Conservation (phyloP, 2,797 vertebrate species). For the Urophycis tenuis region DNA sequence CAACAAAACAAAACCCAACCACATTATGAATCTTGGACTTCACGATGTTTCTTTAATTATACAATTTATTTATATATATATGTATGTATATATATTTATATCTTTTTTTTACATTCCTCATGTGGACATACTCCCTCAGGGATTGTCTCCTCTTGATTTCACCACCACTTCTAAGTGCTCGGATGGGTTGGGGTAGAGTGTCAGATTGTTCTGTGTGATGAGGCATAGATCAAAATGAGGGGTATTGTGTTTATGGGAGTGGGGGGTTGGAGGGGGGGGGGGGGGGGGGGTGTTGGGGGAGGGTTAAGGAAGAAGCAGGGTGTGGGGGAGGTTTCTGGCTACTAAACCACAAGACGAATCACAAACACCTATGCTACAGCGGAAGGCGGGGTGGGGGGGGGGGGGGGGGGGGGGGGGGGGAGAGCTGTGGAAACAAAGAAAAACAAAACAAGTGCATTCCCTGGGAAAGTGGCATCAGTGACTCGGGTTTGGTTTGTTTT, state of each 20-base stretch:
- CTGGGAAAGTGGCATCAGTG: constrained; percentile 43
- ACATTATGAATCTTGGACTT: constrained; percentile 44
- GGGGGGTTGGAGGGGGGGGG: background rate
- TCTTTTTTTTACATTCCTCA: constrained; percentile 62
- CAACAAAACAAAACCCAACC: constrained; percentile 48
- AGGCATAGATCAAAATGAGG: background rate
- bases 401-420: background rate
- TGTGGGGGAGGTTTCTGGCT: background rate
- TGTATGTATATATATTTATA: constrained; percentile 19
- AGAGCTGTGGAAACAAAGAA: constrained; percentile 31
- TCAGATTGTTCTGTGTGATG: constrained; percentile 8
- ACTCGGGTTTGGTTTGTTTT: constrained; percentile 10
- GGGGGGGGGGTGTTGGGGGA: no score
- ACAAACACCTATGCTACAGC: background rate
- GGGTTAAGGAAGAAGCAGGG: background rate
- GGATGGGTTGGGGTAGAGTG: constrained; percentile 26
- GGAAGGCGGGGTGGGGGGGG: background rate
- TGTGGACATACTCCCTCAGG: constrained; percentile 56
- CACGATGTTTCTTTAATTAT: constrained; percentile 52
- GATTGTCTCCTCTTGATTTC: constrained; percentile 50
- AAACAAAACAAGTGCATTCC: constrained; percentile 40
- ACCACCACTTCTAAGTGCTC: constrained; percentile 45
- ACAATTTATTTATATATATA: constrained; percentile 45
- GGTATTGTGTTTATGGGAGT: background rate
- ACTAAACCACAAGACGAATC: constrained; percentile 8